Conservation (phyloP, 2,113 vertebrate genomes). For the Leiothrix lutea region DNA sequence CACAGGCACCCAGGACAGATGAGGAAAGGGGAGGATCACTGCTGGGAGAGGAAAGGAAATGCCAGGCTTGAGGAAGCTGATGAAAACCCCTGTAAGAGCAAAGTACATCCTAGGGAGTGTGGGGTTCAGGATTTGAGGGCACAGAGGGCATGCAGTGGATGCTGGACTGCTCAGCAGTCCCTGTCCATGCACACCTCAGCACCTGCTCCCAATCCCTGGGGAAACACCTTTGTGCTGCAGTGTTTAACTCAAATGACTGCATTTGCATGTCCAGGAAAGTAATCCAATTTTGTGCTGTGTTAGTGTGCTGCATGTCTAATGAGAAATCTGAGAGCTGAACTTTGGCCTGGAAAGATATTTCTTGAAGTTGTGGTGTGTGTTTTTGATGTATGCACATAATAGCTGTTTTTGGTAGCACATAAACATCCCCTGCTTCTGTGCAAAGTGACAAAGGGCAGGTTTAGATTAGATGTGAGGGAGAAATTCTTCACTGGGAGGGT, state of each 20-base stretch:
- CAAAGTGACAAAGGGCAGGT: neutral
- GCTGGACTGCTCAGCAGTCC: neutral
- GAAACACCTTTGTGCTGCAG: neutral
- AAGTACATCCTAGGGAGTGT: neutral
- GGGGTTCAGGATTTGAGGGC: neutral
- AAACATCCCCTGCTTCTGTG: neutral
- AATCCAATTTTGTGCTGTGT: neutral
- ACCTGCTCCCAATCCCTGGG: neutral
- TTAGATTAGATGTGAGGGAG: neutral
- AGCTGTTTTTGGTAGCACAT: neutral
- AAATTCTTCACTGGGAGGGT: neutral
- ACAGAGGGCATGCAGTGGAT: neutral
- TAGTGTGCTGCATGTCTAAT: neutral
- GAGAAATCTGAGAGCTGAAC: neutral
- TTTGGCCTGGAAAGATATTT: neutral
- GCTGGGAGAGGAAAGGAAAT: neutral
- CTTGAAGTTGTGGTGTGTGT: neutral
- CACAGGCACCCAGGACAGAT: neutral
- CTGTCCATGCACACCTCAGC: rapidly evolving
- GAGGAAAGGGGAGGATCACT: neutral
- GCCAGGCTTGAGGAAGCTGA: neutral
- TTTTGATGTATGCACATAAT: neutral
- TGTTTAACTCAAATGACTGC: neutral
- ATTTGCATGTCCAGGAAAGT: neutral
- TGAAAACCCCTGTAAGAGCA: neutral